A percentile compares a stretch with the other conserved stretches of the same genome.
Conservation (phyloP, 2,797 vertebrate species). For the Urocyon cinereoargenteus region DNA sequence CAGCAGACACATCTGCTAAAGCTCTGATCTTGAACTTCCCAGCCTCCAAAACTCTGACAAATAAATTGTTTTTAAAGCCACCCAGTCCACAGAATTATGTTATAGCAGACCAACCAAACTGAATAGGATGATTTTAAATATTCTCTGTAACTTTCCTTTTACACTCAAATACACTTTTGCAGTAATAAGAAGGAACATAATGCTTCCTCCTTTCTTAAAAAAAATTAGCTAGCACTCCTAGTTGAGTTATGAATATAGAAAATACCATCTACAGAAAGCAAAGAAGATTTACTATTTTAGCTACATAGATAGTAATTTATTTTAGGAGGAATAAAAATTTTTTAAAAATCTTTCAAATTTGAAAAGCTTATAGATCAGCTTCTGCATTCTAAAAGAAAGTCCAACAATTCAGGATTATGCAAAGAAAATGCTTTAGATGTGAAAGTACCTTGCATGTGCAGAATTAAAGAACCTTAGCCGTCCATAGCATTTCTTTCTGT, state of each 20-base stretch:
- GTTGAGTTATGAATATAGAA: background rate
- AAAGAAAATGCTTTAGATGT: background rate
- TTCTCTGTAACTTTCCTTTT: background rate
- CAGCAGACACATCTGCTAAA: background rate
- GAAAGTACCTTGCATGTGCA: background rate
- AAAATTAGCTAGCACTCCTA: background rate
- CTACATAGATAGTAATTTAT: background rate
- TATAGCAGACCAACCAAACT: background rate
- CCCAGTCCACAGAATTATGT: too few relatives aligned
- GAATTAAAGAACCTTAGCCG: background rate
- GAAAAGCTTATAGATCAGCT: background rate
- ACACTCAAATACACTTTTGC: background rate
- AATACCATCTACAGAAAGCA: background rate
- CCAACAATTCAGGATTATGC: background rate
- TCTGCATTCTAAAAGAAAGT: background rate
- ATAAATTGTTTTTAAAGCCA: background rate
- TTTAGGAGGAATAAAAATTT: background rate
- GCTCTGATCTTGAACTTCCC: background rate
- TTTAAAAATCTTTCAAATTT: background rate
- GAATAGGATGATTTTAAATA: background rate
- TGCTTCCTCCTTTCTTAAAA: background rate
- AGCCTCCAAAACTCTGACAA: background rate
- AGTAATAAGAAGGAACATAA: background rate
- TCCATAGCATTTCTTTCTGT: background rate
- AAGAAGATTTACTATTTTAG: background rate